Base-by-base conservation (phyloP, 2,113 vertebrate genomes). In the Herpetotheres cachinnans region DNA sequence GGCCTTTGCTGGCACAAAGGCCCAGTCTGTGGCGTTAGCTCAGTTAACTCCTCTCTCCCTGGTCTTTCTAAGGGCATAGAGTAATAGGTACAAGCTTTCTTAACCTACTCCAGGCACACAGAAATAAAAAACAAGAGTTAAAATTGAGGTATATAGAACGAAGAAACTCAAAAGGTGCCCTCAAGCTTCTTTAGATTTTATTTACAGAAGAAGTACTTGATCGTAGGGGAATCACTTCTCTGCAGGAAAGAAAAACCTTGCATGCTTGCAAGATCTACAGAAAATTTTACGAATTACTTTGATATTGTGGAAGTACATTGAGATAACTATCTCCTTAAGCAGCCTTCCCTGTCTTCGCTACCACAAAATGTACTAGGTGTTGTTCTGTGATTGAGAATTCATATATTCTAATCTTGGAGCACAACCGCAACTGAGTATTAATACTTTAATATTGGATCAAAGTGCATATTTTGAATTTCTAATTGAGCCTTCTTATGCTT, bases 401-500 rank as follows among this genome's bases (percentile, higher is more conserved):
- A 9, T 40, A 8, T 50, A 61, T 65, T 81, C 36, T 93, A 47
- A 65, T 81, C 65, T 89, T 14, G 7, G 46, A 73, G 67, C 25
- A 86, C 50, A 94, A 58, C 27, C 38, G 54, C 59, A 93, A 73
- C 17, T 18, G n/a, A 50, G 13, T 78, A 86, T 78, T 78, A 82
- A 42, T 73, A 44, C 38, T 89, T 83, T 81, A 86, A 81, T 90
- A 74, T 70, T 78, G 59, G 32, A 83, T 81, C 32, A 67, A 82
- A 93, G 71, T 49, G 69, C 11, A 7, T 76, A 44, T 83, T 95
- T 86, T 86, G 22, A 93, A 78, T 87, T 91, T 95, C 40, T 95
- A 50, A 66, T 66, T 84, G n/a, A 93, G 29, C 30, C 18, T 66
- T 61, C 46, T 87, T 78, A 84, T 82, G 26, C 30, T 87, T 77